Evolutionary conservation across 2,888 invertebrate species (phyloP), one percentile per base, ranked within the genome.

Genomic region (Griposia aprilina): DNA sequence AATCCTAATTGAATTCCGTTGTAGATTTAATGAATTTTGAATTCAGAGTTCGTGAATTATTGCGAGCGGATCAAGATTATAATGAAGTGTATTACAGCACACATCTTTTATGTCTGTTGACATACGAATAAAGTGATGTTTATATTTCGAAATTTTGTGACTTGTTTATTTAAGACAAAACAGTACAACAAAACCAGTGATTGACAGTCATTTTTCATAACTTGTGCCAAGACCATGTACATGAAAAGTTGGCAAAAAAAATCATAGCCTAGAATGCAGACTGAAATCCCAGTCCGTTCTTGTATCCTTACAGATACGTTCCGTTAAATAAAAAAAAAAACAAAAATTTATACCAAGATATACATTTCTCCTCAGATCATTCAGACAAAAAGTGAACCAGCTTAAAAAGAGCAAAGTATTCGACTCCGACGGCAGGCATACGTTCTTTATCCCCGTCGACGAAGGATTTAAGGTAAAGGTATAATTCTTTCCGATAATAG

Each of bases 391-490:
- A 93, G 98, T 98, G 81, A 97, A 97, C 90, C 97, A 98, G 87
- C 97, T 97, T 88, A 97, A 98, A 88, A 98, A 98, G 94, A 97
- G 98, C 91, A 97, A 98, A 78, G 97, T 98, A 66, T 98, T 98
- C 94, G 98, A 97, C 90, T 97, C 97, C 55, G 98, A 98, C 86
- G 99, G 98, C 70, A 97, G 98, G 80, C 98, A 98, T 93, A 99
- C 99, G 26, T 99, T 98, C 95, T 98, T 99, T 92, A 98, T 99
- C 89, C 99, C 99, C 13, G 98, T 99, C 65, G 99, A 99, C 94
- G 98, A 98, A 93, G 99, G 98, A 79, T 98, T 99, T 91, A 98
- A 98, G 97, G 99, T 99, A 96, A 98, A 98, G 97, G 99, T 98
- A 96, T 87, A 81, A 50, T 83, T 79, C 72, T 81, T 80, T 70